A percentile compares a stretch with the other conserved stretches of the same genome.
Conservation (phyloP, 2,113 vertebrate genomes). For the Macrotis lagotis region DNA sequence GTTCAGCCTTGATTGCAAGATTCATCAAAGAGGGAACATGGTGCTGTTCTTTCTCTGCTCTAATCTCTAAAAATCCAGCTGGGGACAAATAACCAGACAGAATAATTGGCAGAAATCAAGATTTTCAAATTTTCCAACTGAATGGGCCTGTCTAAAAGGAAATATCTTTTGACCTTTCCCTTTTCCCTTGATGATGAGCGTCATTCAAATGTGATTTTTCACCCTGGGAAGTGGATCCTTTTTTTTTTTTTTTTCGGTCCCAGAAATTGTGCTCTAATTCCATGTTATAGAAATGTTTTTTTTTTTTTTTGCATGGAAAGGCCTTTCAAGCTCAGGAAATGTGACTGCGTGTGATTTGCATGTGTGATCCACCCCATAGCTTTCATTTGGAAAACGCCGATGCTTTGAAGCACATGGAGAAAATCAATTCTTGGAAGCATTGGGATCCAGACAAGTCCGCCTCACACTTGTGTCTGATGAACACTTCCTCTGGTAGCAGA, state of each 20-base stretch:
- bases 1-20: constrained; percentile 23
- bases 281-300: constrained; percentile 22
- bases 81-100: not conserved
- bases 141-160: constrained; percentile 18
- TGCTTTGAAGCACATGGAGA: not conserved
- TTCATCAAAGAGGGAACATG: not conserved
- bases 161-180: not conserved
- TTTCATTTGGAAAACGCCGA: constrained; percentile 29
- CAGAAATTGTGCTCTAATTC: not conserved
- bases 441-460: not conserved
- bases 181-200: not conserved
- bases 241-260: constrained; percentile 1
- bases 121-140: constrained; percentile 9
- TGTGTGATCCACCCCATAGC: not conserved
- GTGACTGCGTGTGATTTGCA: not conserved
- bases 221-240: not conserved
- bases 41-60: not conserved
- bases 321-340: not conserved
- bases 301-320: not conserved
- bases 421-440: not conserved
- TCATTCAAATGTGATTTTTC: not conserved
- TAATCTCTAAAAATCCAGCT: constrained; percentile 12
- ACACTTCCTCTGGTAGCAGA: not conserved
- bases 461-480: not conserved
- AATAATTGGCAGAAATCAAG: not conserved